Evolutionary conservation across 2,888 invertebrate genomes (phyloP), one percentile per base, ranked within the genome.

Genomic region (Mimas tiliae): DNA sequence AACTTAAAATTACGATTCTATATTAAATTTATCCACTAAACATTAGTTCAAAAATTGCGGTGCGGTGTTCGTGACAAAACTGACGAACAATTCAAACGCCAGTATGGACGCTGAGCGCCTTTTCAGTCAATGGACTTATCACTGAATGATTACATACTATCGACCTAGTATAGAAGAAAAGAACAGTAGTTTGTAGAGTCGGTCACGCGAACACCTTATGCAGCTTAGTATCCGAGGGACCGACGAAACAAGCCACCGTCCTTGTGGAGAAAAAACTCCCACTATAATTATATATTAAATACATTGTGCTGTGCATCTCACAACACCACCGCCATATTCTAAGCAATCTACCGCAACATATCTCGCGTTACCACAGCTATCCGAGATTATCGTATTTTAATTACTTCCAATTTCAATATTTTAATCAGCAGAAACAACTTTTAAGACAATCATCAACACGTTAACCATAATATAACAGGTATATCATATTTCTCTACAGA

Each of bases 1-100:
- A 65, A 65, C 58, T 58, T 58, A 58, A n/a, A 58, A 42, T 58
- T 58, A 58, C 16, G 16, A 34, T 9, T 19, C 19, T 58, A 58
- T 58, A 58, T 6, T 58, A 19, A 55, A 58, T 19, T 42, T 58
- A 58, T 58, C 6, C 19, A 58, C 19, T 42, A 58, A 58, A 19
- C 6, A 58, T 58, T 42, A 58, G 52, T 34, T 53, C 21, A 27
- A 42, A 19, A 42, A 58, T 19, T 11, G 12, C n/a, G 34, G 16
- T 16, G 34, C 16, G 34, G 12, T 12, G 12, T 42, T 19, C n/a
- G 7, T 53, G n/a, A 33, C 53, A 53, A 12, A 19, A 58, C 6
- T 42, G 19, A 38, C 16, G n/a, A 19, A 16, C 38, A 33, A 42
- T 19, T 11, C 38, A 33, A 34, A 38, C 33, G 34, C 4, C 55